phyloP scores from a whole-genome alignment of 2,113 vertebrate genomes.

The Bos taurus region ARS-UCD2.0 NC_037333.1:113125001-113125500 shows the following conservation, averaged over 20 bases:
- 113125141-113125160: not conserved
- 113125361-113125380: rapidly evolving
- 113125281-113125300: not conserved
- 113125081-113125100: not conserved
- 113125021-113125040: not conserved
- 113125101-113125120: not conserved
- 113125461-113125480: not conserved
- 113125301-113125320: not conserved
- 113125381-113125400: not conserved
- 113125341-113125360: not conserved
- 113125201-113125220: not conserved
- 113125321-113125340: not conserved
- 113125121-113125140: not conserved
- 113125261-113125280: not conserved
- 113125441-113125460: not conserved
- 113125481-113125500: rapidly evolving
- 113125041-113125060: not conserved
- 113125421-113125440: not conserved
- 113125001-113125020: not conserved
- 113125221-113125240: rapidly evolving
- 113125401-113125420: not conserved
- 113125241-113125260: not conserved
- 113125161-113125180: not conserved
- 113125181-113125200: not conserved
- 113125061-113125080: not conserved